These are phyloP conservation scores for Poecile atricapillus DNA, from an alignment of 2,113 vertebrate species.

Conservation along the genomic window DNA sequence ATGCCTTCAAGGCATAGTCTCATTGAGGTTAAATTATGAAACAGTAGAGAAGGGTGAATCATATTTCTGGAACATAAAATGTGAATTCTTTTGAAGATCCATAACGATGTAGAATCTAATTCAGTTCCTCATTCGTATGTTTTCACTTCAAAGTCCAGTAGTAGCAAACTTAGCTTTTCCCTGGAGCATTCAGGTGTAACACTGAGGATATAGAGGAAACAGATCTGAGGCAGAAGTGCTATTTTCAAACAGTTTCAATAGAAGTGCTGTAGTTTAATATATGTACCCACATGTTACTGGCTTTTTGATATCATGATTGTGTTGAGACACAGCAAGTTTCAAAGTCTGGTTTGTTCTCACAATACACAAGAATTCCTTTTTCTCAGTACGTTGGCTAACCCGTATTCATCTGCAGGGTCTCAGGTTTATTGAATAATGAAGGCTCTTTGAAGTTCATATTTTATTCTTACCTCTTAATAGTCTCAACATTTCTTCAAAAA, in stretches of 20 bases:
- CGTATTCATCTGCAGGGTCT: not conserved
- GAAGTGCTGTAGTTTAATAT: not conserved
- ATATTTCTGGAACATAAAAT: not conserved
- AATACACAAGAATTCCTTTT: not conserved
- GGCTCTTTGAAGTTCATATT: not conserved
- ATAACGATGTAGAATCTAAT: not conserved
- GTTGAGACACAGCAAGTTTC: not conserved
- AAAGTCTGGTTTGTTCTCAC: not conserved
- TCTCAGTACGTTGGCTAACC: not conserved
- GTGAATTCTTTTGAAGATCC: not conserved
- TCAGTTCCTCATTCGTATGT: not conserved
- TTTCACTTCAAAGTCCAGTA: slow-evolving; percentile 1
- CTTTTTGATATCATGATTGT: not conserved
- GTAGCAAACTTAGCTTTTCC: not conserved
- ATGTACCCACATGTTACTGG: not conserved
- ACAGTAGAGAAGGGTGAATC: not conserved
- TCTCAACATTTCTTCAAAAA: not conserved
- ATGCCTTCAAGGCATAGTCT: not conserved
- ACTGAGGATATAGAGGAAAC: not conserved
- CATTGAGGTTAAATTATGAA: not conserved
- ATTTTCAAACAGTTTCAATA: not conserved
- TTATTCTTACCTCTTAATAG: not conserved
- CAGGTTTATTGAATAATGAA: not conserved
- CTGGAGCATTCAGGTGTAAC: not conserved
- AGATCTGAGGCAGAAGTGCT: not conserved